phyloP scores from a whole-genome alignment of 2,113 vertebrate species.

The Riparia riparia region DNA sequence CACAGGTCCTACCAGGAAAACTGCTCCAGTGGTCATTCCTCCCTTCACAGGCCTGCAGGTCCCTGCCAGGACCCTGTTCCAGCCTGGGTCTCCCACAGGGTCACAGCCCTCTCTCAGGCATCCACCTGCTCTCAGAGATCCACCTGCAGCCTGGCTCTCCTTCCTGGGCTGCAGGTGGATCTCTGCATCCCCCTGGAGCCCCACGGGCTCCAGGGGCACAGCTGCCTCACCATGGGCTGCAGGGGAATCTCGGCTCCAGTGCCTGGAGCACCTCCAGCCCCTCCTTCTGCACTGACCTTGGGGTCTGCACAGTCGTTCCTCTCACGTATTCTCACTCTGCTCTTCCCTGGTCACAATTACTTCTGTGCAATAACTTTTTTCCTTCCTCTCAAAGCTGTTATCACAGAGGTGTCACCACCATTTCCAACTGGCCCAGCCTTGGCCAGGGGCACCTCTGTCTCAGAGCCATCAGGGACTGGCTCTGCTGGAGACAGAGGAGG shows the following conservation, averaged over 20 bases:
- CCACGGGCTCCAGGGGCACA: not conserved
- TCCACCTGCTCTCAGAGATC: not conserved
- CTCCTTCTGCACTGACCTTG: not conserved
- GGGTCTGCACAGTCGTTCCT: not conserved
- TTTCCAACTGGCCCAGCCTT: not conserved
- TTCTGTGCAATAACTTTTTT: not conserved
- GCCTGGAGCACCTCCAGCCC: not conserved
- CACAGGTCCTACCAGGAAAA: not conserved
- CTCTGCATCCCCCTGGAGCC: not conserved
- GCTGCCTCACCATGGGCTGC: not conserved
- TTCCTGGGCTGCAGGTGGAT: not conserved
- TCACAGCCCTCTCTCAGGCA: not conserved
- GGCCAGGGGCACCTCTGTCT: accelerated
- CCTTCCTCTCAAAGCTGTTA: not conserved
- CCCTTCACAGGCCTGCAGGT: not conserved
- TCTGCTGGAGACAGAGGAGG: not conserved
- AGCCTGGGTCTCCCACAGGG: not conserved
- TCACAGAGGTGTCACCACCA: not conserved
- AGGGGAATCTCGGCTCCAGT: not conserved
- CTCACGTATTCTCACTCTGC: not conserved
- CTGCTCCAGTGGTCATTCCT: not conserved
- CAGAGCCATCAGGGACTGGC: not conserved
- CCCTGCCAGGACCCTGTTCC: not conserved
- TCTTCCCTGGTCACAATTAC: not conserved
- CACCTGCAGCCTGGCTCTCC: not conserved